Evolutionary conservation across 2,113 vertebrate genomes (phyloP).

Genomic region (Bos indicus): DNA sequence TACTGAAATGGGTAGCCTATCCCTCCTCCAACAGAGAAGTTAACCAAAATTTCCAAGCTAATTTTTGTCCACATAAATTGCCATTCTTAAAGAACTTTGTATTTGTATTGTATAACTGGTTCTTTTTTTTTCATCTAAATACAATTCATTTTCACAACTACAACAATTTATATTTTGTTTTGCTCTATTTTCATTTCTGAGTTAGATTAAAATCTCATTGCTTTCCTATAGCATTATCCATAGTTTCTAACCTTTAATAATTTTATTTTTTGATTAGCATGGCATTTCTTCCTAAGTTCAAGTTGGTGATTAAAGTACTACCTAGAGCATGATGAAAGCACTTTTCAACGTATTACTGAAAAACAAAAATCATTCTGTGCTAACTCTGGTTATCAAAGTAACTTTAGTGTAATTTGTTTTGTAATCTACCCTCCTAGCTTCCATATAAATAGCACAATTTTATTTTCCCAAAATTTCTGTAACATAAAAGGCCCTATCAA

Average conservation of each 20-base stretch:
- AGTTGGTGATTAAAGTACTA: neutral
- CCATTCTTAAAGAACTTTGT: neutral
- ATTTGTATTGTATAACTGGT: neutral
- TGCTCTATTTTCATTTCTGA: neutral
- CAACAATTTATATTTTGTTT: neutral
- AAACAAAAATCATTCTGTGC: neutral
- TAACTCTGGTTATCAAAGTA: neutral
- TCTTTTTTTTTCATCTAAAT: neutral
- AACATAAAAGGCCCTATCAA: neutral
- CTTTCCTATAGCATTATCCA: neutral
- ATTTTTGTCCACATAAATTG: neutral
- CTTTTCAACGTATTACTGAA: neutral
- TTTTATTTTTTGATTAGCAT: conserved; percentile 8
- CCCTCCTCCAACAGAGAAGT: neutral
- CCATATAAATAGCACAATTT: neutral
- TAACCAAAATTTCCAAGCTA: neutral
- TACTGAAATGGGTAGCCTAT: neutral
- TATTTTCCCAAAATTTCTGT: neutral
- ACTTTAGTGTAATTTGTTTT: neutral
- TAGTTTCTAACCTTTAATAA: conserved; percentile 6
- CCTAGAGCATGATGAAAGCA: neutral
- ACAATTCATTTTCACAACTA: neutral
- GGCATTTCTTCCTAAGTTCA: conserved; percentile 28
- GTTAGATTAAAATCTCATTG: neutral
- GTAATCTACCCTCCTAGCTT: neutral